These are phyloP conservation scores for Percina caprodes DNA, from an alignment of 2,113 vertebrate species.

Conservation along the genomic window DNA sequence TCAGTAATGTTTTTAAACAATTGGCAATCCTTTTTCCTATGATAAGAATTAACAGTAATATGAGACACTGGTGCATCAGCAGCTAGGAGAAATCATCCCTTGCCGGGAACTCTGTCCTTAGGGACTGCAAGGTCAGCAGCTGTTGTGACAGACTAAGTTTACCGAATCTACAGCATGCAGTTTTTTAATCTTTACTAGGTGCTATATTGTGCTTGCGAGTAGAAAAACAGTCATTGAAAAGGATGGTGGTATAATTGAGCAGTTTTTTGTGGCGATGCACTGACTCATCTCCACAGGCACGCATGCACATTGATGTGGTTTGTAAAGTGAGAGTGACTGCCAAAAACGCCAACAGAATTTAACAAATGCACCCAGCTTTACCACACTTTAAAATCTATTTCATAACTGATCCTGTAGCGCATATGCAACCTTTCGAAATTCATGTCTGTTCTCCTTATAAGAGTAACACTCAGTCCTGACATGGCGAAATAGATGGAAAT, in stretches of 20 bases:
- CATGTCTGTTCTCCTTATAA: neutral
- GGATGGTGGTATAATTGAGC: slow-evolving; percentile 56
- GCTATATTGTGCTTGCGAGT: slow-evolving; percentile 50
- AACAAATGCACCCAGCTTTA: neutral
- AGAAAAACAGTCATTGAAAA: slow-evolving; percentile 48
- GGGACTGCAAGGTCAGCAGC: slow-evolving; percentile 76
- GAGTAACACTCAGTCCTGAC: neutral
- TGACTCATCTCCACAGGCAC: slow-evolving; percentile 79
- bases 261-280: slow-evolving; percentile 18
- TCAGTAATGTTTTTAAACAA: neutral
- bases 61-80: slow-evolving; percentile 57
- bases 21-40: neutral
- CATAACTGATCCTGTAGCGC: neutral
- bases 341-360: slow-evolving; percentile 53
- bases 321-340: slow-evolving; percentile 64
- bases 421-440: neutral
- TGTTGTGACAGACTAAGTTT: slow-evolving; percentile 61
- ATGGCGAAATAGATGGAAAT: neutral
- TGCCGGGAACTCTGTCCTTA: slow-evolving; percentile 73
- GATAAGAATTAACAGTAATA: slow-evolving; percentile 51
- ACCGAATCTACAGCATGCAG: slow-evolving; percentile 44
- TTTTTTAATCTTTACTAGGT: slow-evolving; percentile 56
- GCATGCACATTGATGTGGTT: slow-evolving; percentile 69
- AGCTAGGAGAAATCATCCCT: slow-evolving; percentile 44
- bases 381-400: slow-evolving; percentile 12